Base-by-base conservation (phyloP, 1,140 invertebrate genomes). In the Bacillus rossius region DNA sequence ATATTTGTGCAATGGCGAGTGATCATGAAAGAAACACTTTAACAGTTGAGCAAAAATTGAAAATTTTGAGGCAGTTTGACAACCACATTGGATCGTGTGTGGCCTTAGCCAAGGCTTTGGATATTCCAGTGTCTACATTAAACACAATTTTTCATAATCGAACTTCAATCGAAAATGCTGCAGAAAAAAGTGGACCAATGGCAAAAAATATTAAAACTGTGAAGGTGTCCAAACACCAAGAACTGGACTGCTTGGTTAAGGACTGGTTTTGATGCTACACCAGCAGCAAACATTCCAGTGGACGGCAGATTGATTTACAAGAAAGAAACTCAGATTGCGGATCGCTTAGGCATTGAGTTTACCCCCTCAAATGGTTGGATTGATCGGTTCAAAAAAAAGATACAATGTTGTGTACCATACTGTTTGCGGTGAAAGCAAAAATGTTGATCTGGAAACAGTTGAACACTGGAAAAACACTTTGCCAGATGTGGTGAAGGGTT, bases 221-320 rank as follows among this genome's bases (percentile, higher is more conserved):
- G 29, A 34, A 34, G 29, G 29, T 34, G n/a, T n/a, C n/a, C n/a
- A n/a, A n/a, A n/a, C n/a, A 45, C 43, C 17, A 45, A 20, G 43
- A 19, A 20, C 17, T 72, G 42, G 66, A 71, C 64, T 63, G 65
- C 55, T 64, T 64, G 20, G 55, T 71, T n/a, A 34, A 70, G 48
- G 45, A 53, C 45, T 72, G 68, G 70, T 69, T n/a, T 67, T 65
- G 38, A 67, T 59, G 16, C 48, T 40, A 64, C 70, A 58, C 58
- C 66, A 58, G 64, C 58, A 54, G 63, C 66, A 62, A 69, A 71
- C 63, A 41, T 67, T 8, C 65, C 64, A 16, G 63, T 73, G 38
- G 67, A 60, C 57, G 69, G 71, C 45, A 65, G 66, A 13, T 59
- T 71, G 34, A 16, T 71, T 20, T 71, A 68, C 67, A 61, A 58